Base-by-base conservation (phyloP, 2,888 invertebrate species). In the Taphrorychus bicolor region DNA sequence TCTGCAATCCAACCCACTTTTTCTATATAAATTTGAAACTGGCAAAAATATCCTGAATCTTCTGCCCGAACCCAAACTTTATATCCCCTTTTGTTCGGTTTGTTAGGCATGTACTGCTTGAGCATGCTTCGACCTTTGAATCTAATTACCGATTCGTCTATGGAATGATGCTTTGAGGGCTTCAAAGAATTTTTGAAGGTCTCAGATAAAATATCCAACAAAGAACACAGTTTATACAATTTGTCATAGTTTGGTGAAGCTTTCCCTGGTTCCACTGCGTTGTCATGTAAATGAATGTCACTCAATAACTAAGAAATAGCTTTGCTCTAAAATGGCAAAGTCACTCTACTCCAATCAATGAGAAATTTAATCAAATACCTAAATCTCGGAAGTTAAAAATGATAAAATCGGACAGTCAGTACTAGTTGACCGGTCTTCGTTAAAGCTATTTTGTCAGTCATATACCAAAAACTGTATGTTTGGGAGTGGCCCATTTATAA, bases 11-110 rank as follows among this genome's bases (percentile, higher is more conserved):
- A n/a, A 23, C 7, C 24, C 5, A 23, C 7, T 23, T 23, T 23
- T 5, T 7, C 24, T 7, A 23, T 23, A 23, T 23, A 7, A 5
- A 23, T 23, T 7, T 5, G 24, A 7, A 23, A 23, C 4, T 23
- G 5, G 24, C 4, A 23, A 23, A 23, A 5, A 23, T 23, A 23
- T 19, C 69, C 70, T 9, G 59, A 53, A 45, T 59, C 49, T 19
- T 68, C 57, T 21, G 64, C 62, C 7, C 61, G 5, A 7, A 59
- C 16, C 70, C 70, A 69, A 2, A 71, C 61, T 52, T 69, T 72
- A 61, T 68, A 70, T 5, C 68, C 68, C 17, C 64, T n/a, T 59
- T 71, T 72, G 16, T 68, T 63, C 2, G 70, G 70, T 40, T 71
- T 69, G n/a, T 51, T 42, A 3, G 67, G 70, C 69, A 70, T 64